Conservation (phyloP, 35 echinoderm and acorn worm species). For the Ophiothrix spiculata region DNA sequence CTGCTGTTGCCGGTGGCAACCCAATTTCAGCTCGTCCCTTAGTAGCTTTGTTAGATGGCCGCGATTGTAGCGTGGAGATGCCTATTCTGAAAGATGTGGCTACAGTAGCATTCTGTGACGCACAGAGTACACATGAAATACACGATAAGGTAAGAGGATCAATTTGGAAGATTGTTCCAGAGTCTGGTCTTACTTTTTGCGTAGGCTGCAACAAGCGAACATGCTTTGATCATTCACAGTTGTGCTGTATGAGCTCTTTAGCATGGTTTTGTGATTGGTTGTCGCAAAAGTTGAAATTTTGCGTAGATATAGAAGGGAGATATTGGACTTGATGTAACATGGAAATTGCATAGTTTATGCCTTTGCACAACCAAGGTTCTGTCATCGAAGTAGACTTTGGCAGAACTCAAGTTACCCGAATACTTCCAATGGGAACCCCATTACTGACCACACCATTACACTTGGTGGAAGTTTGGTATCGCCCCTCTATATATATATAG, state of each 20-base stretch:
- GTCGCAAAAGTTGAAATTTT: background rate
- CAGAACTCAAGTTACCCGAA: too few relatives aligned
- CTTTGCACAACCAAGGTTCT: too few relatives aligned
- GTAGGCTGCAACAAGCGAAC: background rate
- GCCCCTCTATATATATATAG: too few relatives aligned
- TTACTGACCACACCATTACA: too few relatives aligned
- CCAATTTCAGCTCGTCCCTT: constrained; percentile 74
- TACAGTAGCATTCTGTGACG: constrained; percentile 98
- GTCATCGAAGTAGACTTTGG: too few relatives aligned
- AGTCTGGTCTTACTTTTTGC: background rate
- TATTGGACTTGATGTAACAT: too few relatives aligned
- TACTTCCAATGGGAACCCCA: too few relatives aligned
- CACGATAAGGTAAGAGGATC: constrained; percentile 84
- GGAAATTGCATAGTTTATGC: too few relatives aligned
- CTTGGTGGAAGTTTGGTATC: too few relatives aligned
- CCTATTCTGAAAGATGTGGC: constrained; percentile 99
- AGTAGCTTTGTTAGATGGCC: constrained; percentile 91
- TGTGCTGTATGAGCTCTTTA: background rate
- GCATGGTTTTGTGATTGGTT: background rate
- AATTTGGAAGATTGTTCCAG: background rate
- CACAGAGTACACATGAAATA: constrained; percentile 96
- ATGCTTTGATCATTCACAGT: too few relatives aligned
- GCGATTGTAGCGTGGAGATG: constrained; percentile 99
- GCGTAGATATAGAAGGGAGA: too few relatives aligned
- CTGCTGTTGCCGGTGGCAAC: constrained; percentile 62